A percentile compares a stretch with the other conserved stretches of the same genome.
phyloP scores from a whole-genome alignment of 2,113 vertebrate species.

The Lota lota region DNA sequence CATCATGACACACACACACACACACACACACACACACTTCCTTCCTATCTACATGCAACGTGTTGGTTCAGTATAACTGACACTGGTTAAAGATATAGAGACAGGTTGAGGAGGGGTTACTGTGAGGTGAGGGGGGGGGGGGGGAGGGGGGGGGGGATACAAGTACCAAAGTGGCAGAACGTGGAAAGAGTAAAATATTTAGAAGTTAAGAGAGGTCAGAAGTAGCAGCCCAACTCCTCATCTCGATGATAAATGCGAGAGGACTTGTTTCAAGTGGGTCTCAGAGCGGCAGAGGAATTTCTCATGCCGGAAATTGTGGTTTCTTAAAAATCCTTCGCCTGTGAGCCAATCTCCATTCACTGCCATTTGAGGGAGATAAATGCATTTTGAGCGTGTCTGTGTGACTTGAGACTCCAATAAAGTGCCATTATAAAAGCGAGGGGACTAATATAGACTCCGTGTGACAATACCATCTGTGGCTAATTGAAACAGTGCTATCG shows the following conservation, averaged over 20 bases:
- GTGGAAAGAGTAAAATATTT: constrained; percentile 54
- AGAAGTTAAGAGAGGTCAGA: constrained; percentile 63
- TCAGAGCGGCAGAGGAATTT: constrained; percentile 41
- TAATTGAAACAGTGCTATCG: background rate
- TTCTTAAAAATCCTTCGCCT: constrained; percentile 24
- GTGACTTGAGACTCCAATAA: constrained; percentile 17
- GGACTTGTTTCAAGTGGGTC: constrained; percentile 57
- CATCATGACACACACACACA: background rate
- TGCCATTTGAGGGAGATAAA: background rate
- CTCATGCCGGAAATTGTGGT: constrained; percentile 54
- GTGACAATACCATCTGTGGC: constrained; percentile 12
- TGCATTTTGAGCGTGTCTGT: background rate
- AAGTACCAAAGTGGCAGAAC: constrained; percentile 36
- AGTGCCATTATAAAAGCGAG: constrained; percentile 29
- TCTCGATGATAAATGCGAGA: constrained; percentile 53
- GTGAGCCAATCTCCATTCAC: background rate
- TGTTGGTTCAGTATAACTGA: constrained; percentile 43
- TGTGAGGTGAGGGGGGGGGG: constrained; percentile 20
- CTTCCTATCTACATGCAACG: constrained; percentile 6
- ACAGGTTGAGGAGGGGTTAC: background rate
- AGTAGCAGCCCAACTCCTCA: constrained; percentile 47
- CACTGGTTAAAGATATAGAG: constrained; percentile 35
- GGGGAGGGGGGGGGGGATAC: constrained; percentile 1
- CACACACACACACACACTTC: background rate
- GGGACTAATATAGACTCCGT: constrained; percentile 18